phyloP scores from a whole-genome alignment of 2,888 invertebrate genomes.

The Diarsia brunnea region DNA sequence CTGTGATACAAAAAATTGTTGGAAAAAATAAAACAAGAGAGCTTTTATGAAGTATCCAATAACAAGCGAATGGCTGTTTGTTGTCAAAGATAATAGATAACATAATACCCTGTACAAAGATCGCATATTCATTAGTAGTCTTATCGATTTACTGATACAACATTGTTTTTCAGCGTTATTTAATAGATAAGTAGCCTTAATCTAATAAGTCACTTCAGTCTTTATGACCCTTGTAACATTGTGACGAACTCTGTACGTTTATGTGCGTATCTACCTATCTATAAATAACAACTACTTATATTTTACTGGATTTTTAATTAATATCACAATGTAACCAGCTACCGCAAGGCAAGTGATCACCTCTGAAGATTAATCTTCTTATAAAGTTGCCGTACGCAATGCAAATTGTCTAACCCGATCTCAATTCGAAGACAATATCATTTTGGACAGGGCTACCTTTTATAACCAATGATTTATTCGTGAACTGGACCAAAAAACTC shows the following conservation, averaged over 20 bases:
- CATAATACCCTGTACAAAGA: slow-evolving; percentile 57
- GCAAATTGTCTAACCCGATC: slow-evolving; percentile 48
- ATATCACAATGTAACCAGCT: slow-evolving; percentile 18
- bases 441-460: slow-evolving; percentile 32
- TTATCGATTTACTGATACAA: slow-evolving; percentile 77
- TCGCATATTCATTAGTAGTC: slow-evolving; percentile 64
- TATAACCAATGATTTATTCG: slow-evolving; percentile 36
- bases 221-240: slow-evolving; percentile 61
- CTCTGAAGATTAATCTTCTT: slow-evolving; percentile 18
- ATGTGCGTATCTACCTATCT: slow-evolving; percentile 29
- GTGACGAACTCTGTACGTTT: slow-evolving; percentile 45
- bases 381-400: slow-evolving; percentile 33
- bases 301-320: slow-evolving; percentile 17
- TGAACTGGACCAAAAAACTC: slow-evolving; percentile 25
- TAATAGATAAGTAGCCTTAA: slow-evolving; percentile 73
- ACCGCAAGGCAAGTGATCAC: slow-evolving; percentile 48
- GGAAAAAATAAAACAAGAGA: slow-evolving; percentile 35
- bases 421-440: slow-evolving; percentile 41
- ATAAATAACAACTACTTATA: slow-evolving; percentile 9
- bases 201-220: slow-evolving; percentile 65
- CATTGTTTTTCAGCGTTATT: slow-evolving; percentile 80
- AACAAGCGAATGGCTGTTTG: slow-evolving; percentile 37
- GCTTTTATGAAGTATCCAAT: slow-evolving; percentile 58
- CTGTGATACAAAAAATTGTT: not conserved
- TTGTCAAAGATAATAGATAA: slow-evolving; percentile 64